Conservation (phyloP, 2,113 vertebrate species). For the Cavia aperea region DNA sequence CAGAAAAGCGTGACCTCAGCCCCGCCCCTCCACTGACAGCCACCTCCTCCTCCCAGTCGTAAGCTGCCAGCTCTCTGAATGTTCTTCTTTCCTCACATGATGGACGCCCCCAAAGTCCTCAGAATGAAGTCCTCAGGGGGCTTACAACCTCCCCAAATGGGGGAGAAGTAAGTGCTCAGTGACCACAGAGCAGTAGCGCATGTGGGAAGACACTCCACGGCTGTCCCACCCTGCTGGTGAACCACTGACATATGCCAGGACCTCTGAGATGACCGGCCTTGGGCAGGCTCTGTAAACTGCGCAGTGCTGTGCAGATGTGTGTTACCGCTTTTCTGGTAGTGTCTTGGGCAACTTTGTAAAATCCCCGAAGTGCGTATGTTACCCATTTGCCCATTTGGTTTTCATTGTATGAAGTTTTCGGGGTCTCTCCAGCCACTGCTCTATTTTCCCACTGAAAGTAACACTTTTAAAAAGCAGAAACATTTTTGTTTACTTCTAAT, state of each 20-base stretch:
- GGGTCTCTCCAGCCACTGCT: neutral
- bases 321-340: neutral
- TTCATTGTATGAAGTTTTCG: rapidly evolving
- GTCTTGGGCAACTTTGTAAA: neutral
- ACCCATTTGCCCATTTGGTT: neutral
- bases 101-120: neutral
- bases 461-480: neutral
- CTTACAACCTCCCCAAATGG: neutral
- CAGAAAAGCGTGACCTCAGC: rapidly evolving
- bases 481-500: neutral
- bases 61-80: neutral
- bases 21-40: rapidly evolving
- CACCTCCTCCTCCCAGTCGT: neutral
- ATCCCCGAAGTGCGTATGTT: no score
- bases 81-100: neutral
- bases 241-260: rapidly evolving
- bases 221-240: rapidly evolving
- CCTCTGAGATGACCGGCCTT: no score
- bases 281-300: neutral
- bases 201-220: neutral
- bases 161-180: neutral
- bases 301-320: rapidly evolving
- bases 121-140: neutral
- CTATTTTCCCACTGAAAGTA: neutral
- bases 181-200: neutral